phyloP scores from a whole-genome alignment of 2,888 invertebrate genomes.

The Blastobasis adustella region DNA sequence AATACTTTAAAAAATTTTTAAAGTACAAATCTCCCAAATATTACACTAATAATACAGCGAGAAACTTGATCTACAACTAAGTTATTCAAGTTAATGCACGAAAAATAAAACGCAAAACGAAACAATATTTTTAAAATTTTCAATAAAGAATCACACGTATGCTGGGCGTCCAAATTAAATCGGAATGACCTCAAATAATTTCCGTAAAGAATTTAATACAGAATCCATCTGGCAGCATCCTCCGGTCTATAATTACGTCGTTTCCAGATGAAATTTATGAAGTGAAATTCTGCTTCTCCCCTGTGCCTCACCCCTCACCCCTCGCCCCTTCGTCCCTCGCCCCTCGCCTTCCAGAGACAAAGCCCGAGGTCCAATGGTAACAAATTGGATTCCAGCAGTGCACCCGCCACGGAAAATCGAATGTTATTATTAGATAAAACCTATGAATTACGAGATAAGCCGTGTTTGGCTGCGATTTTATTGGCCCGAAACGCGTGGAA shows the following conservation, averaged over 20 bases:
- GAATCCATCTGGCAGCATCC: constrained; percentile 28
- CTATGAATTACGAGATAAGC: constrained; percentile 11
- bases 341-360: constrained; percentile 21
- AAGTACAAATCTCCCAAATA: too few relatives aligned
- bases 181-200: constrained; percentile 17
- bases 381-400: constrained; percentile 49
- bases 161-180: constrained; percentile 3
- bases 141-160: background rate
- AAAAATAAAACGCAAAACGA: too few relatives aligned
- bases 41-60: too few relatives aligned
- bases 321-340: background rate
- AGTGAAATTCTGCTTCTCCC: constrained; percentile 39
- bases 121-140: background rate
- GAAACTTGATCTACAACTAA: too few relatives aligned
- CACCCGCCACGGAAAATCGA: constrained; percentile 33
- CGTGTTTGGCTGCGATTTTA: background rate
- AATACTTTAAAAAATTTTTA: too few relatives aligned
- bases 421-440: constrained; percentile 30
- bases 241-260: constrained; percentile 45
- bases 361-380: constrained; percentile 27
- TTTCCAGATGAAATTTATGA: constrained; percentile 46
- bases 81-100: too few relatives aligned
- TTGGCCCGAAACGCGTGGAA: too few relatives aligned
- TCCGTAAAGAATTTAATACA: constrained; percentile 48
- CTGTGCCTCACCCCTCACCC: background rate